phyloP scores from a whole-genome alignment of 2,797 vertebrate genomes.

The Phataginus tetradactyla region DNA sequence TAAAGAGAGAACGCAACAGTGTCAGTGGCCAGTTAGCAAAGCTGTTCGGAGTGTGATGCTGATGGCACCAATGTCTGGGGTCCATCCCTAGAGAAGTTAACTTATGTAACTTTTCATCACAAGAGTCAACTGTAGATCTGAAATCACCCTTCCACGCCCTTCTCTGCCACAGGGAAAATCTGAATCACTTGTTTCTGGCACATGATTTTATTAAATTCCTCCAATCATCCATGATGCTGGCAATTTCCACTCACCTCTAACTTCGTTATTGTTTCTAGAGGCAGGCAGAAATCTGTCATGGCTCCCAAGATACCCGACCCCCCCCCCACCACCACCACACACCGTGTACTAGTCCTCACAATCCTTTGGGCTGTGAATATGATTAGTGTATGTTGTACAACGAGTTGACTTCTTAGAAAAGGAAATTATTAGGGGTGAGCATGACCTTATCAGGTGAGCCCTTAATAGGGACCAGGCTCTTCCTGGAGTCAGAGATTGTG shows the following conservation, averaged over 20 bases:
- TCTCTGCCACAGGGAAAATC: neutral
- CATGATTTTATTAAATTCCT: neutral
- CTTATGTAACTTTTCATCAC: neutral
- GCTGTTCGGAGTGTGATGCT: neutral
- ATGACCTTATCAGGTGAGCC: neutral
- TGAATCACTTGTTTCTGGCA: neutral
- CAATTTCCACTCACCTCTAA: neutral
- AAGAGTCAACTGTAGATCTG: neutral
- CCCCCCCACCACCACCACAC: too few relatives aligned
- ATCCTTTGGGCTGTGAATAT: neutral
- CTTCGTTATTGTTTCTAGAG: neutral
- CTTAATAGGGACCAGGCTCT: neutral
- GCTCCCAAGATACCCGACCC: neutral
- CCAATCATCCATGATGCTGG: neutral
- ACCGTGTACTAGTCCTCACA: neutral
- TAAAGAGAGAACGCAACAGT: neutral
- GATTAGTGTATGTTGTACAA: neutral
- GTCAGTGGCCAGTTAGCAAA: neutral
- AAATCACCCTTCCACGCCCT: neutral
- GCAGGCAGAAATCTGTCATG: neutral
- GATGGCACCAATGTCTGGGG: neutral
- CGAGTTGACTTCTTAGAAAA: neutral
- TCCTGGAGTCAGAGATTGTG: neutral
- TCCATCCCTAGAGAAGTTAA: neutral
- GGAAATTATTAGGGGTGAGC: neutral